Conservation (phyloP, 2,888 invertebrate genomes). For the Ypsolopha scabrella region DNA sequence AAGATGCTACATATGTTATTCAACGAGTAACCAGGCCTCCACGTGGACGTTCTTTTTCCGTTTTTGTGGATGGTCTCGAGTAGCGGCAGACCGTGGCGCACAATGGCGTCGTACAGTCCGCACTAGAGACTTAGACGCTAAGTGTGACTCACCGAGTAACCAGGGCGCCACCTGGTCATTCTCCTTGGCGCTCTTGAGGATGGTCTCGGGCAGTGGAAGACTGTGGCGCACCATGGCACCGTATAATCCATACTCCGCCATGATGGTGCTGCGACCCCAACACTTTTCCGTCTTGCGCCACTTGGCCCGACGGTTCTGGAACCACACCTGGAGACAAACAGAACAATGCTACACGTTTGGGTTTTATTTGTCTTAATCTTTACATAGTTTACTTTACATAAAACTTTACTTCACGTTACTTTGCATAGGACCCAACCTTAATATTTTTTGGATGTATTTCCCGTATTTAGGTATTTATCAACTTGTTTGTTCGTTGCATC, state of each 20-base stretch:
- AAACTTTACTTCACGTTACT: too few relatives aligned
- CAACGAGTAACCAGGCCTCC: too few relatives aligned
- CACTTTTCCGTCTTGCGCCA: constrained; percentile 99
- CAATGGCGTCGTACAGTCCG: background rate
- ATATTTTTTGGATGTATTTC: too few relatives aligned
- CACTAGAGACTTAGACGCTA: too few relatives aligned
- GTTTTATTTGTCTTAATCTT: too few relatives aligned
- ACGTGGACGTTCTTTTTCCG: background rate
- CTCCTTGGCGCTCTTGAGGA: constrained; percentile 97
- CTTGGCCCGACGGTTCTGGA: constrained; percentile 97
- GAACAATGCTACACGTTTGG: too few relatives aligned
- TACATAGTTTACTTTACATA: too few relatives aligned
- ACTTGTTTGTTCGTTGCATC: too few relatives aligned
- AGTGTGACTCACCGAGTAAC: constrained; percentile 88
- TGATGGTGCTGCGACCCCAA: constrained; percentile 99
- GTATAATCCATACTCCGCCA: constrained; percentile 99
- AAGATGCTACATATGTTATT: too few relatives aligned
- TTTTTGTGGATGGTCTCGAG: background rate
- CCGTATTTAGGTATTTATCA: too few relatives aligned
- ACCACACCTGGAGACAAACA: constrained; percentile 89
- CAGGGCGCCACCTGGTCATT: constrained; percentile 98
- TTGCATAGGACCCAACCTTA: too few relatives aligned
- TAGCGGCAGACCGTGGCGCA: too few relatives aligned
- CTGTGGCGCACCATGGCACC: constrained; percentile 99
- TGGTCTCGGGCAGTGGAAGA: constrained; percentile 97